These are phyloP conservation scores for Palythoa heliodiscus DNA, from an alignment of 92 coral and sea anemone genomes.

Conservation along the genomic window DNA sequence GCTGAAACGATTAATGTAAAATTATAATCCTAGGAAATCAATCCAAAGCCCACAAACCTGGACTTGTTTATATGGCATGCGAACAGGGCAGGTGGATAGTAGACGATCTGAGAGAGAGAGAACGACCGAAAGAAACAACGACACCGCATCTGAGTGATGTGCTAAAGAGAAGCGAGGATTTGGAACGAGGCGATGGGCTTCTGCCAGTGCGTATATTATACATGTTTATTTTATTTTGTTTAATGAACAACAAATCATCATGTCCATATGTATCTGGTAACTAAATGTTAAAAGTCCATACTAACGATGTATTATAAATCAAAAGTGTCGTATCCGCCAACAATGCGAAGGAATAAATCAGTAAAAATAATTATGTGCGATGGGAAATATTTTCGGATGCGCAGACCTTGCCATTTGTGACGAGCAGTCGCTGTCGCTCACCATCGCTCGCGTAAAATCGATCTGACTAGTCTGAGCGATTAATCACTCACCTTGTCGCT, in stretches of 20 bases:
- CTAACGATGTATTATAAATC: not conserved
- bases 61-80: slow-evolving; percentile 42
- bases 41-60: slow-evolving; percentile 20
- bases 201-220: slow-evolving; percentile 39
- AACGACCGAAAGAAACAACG: slow-evolving; percentile 22
- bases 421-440: no score
- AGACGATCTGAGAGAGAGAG: slow-evolving; percentile 56
- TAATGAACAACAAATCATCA: not conserved
- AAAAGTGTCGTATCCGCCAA: not conserved
- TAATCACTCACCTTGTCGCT: slow-evolving; percentile 2
- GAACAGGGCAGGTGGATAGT: slow-evolving; percentile 46
- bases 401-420: no score
- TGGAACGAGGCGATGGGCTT: slow-evolving; percentile 53
- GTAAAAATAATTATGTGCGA: not conserved
- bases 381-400: not conserved
- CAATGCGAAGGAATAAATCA: not conserved
- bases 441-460: no score
- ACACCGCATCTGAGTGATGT: slow-evolving; percentile 43
- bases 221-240: not conserved
- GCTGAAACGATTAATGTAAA: no score
- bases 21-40: not conserved
- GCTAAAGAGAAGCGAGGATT: slow-evolving; percentile 47
- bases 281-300: not conserved
- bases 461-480: no score
- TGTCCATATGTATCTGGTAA: not conserved